These are phyloP conservation scores for Podabrus alpinus DNA, from an alignment of 2,888 invertebrate species.

Conservation along the genomic window DNA sequence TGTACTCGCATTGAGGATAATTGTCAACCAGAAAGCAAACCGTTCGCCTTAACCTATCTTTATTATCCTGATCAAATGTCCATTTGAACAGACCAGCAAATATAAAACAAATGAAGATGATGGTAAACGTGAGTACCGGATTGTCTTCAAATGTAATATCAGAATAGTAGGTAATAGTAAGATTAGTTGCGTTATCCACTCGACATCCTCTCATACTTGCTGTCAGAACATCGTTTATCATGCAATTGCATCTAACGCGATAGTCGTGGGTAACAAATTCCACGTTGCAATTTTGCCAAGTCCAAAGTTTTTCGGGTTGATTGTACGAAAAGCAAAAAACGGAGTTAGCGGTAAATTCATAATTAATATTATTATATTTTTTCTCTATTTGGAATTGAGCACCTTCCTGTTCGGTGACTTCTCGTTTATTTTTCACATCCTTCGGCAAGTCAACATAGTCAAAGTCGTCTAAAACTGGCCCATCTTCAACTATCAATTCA, in stretches of 20 bases:
- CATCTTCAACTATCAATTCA: not conserved
- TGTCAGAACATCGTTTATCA: not conserved
- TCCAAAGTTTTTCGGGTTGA: not conserved
- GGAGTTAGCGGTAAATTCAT: not conserved
- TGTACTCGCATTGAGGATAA: conserved; percentile 8
- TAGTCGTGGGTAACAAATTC: not conserved
- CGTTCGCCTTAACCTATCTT: not conserved
- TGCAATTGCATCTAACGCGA: not conserved
- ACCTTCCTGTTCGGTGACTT: not conserved
- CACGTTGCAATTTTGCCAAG: not conserved
- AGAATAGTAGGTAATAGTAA: not conserved
- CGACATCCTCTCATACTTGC: not conserved
- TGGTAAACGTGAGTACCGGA: not conserved
- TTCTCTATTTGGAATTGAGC: not conserved
- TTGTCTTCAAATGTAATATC: not conserved
- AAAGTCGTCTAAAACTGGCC: conserved; percentile 3
- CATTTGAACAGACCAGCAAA: conserved; percentile 8
- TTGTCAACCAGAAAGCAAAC: conserved; percentile 12
- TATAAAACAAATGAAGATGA: not conserved
- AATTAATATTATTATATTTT: not conserved
- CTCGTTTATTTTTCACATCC: not conserved
- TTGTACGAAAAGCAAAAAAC: not conserved
- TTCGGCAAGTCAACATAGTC: not conserved
- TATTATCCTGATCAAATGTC: not conserved
- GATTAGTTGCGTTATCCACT: not conserved